Conservation (phyloP, 92 coral and sea anemone species). For the Phenganax stokvisi region DNA sequence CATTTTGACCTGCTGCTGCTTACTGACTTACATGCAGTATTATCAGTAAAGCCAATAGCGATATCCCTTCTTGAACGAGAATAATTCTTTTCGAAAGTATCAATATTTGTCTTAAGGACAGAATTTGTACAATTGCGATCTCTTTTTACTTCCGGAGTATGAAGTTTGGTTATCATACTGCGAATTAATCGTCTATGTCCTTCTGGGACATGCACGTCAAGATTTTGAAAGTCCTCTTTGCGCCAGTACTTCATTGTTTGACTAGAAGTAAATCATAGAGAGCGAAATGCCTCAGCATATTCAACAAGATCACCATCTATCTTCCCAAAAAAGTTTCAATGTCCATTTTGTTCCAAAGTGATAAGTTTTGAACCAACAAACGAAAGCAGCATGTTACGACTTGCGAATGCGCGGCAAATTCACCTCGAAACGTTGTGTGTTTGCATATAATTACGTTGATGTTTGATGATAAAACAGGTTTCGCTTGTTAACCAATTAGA, state of each 20-base stretch:
- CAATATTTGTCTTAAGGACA: too few relatives aligned
- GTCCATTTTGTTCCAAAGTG: conserved; percentile 10
- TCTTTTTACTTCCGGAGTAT: conserved; percentile 14
- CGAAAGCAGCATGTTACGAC: neutral
- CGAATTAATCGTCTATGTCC: conserved; percentile 40
- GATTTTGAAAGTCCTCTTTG: conserved; percentile 35
- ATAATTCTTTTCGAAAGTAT: neutral
- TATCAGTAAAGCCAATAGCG: neutral
- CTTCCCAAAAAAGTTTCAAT: conserved; percentile 14
- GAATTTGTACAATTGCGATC: too few relatives aligned
- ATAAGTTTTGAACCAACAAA: too few relatives aligned
- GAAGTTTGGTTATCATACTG: conserved; percentile 33
- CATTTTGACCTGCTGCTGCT: neutral
- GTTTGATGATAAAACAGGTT: neutral
- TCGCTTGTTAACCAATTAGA: neutral
- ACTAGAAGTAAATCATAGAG: conserved; percentile 34
- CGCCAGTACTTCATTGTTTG: conserved; percentile 36
- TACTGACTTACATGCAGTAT: neutral
- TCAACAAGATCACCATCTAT: conserved; percentile 21
- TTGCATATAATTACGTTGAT: neutral
- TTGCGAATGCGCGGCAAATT: neutral
- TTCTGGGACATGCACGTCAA: conserved; percentile 39
- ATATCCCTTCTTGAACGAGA: conserved; percentile 10
- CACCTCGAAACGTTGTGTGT: neutral
- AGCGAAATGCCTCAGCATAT: conserved; percentile 21